Evolutionary conservation across 2,113 vertebrate species (phyloP).

Genomic region (Embiotoca jacksoni): DNA sequence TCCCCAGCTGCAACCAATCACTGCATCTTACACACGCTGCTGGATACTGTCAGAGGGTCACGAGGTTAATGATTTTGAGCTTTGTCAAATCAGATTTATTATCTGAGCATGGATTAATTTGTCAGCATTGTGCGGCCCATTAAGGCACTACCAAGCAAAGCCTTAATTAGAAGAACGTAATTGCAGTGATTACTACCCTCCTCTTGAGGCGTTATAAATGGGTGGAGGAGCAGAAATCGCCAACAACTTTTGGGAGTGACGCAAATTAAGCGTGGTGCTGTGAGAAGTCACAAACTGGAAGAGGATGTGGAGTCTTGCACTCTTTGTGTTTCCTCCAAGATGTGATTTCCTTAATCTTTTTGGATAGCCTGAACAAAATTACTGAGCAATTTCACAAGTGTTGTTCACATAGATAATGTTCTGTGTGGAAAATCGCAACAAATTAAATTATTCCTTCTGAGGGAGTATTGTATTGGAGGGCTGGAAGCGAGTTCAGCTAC

Average conservation of each 20-base stretch:
- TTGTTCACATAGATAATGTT: slow-evolving; percentile 62
- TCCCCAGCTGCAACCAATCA: slow-evolving; percentile 58
- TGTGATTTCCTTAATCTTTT: slow-evolving; percentile 61
- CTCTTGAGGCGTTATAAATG: slow-evolving; percentile 70
- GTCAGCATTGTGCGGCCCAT: slow-evolving; percentile 73
- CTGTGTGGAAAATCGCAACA: slow-evolving; percentile 57
- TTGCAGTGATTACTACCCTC: slow-evolving; percentile 79
- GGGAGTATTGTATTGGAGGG: slow-evolving; percentile 48
- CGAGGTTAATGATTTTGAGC: slow-evolving; percentile 78
- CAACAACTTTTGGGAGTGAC: slow-evolving; percentile 62
- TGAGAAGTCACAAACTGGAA: slow-evolving; percentile 19
- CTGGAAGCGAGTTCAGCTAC: slow-evolving; percentile 38
- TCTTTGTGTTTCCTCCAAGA: slow-evolving; percentile 31
- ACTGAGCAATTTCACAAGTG: slow-evolving; percentile 67
- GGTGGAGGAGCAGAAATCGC: slow-evolving; percentile 62
- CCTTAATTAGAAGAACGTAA: slow-evolving; percentile 78
- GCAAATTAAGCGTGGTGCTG: slow-evolving; percentile 35
- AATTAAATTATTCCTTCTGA: slow-evolving; percentile 69
- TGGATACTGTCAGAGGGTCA: slow-evolving; percentile 48
- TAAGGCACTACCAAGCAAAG: slow-evolving; percentile 72
- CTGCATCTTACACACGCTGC: slow-evolving; percentile 38
- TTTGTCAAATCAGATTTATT: slow-evolving; percentile 82
- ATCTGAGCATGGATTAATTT: slow-evolving; percentile 79
- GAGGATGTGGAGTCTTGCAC: slow-evolving; percentile 11
- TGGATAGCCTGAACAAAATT: slow-evolving; percentile 57